Conservation (phyloP, 2,113 vertebrate species). For the Zosterops hypoxanthus region DNA sequence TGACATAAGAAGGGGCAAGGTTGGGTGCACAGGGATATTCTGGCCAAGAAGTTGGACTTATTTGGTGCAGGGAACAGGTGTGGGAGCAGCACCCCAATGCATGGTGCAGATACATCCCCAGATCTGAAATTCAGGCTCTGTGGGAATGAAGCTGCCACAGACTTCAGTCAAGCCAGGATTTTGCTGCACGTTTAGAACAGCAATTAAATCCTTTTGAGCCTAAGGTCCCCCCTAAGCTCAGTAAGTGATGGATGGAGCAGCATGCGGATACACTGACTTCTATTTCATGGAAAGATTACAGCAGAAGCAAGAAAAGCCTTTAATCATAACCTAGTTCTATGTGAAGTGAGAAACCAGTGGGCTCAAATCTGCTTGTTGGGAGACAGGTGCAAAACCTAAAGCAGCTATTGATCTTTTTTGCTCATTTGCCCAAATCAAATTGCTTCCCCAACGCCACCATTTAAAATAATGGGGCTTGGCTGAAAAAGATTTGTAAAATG, state of each 20-base stretch:
- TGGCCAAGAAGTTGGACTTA: neutral
- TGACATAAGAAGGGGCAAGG: neutral
- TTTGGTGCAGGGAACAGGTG: neutral
- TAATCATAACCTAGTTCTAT: neutral
- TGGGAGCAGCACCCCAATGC: neutral
- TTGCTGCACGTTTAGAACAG: neutral
- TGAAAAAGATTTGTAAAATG: neutral
- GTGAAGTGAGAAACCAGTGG: neutral
- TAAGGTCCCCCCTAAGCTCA: neutral
- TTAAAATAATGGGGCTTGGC: neutral
- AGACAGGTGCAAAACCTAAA: neutral
- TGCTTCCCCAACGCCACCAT: neutral
- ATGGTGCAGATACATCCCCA: rapidly evolving
- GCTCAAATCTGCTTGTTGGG: neutral
- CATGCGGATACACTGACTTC: neutral
- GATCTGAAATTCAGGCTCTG: neutral
- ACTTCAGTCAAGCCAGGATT: neutral
- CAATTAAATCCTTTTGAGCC: neutral
- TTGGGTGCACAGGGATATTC: neutral
- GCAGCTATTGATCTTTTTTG: neutral
- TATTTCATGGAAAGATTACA: neutral
- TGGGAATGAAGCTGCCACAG: neutral
- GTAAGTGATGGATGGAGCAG: neutral
- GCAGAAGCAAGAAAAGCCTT: neutral
- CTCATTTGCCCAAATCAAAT: neutral